These are phyloP conservation scores for Cossypha caffra DNA, from an alignment of 2,797 vertebrate genomes.

Conservation along the genomic window DNA sequence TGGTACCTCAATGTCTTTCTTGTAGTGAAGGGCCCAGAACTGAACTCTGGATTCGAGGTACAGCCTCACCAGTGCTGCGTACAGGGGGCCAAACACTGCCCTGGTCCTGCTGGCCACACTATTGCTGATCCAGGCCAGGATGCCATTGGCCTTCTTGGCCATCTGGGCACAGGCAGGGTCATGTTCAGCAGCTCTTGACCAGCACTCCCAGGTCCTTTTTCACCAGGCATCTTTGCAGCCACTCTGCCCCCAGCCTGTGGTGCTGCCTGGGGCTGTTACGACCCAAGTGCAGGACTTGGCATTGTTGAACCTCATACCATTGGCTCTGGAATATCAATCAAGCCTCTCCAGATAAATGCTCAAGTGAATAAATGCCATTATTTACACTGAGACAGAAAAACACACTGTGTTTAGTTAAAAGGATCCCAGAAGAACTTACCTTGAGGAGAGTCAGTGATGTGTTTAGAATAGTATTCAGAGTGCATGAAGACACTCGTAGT, in stretches of 20 bases:
- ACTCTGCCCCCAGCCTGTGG: background rate
- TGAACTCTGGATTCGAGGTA: background rate
- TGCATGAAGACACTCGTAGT: background rate
- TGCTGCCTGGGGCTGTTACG: background rate
- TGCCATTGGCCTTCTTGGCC: background rate
- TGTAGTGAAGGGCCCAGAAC: background rate
- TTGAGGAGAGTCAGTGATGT: background rate
- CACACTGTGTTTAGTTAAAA: background rate
- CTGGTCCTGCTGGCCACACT: background rate
- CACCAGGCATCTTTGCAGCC: background rate
- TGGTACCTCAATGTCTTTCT: background rate
- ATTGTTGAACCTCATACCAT: background rate
- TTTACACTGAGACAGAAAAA: background rate
- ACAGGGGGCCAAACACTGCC: background rate
- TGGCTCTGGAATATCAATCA: background rate
- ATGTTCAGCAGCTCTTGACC: background rate
- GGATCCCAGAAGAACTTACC: background rate
- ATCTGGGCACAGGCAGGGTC: background rate
- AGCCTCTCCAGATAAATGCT: background rate
- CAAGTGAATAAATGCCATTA: background rate
- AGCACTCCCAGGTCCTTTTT: background rate
- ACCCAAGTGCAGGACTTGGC: no score
- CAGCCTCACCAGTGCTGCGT: background rate
- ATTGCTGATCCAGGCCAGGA: background rate
- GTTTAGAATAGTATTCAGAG: background rate